phyloP scores from a whole-genome alignment of 2,113 vertebrate species.

The Morone saxatilis region DNA sequence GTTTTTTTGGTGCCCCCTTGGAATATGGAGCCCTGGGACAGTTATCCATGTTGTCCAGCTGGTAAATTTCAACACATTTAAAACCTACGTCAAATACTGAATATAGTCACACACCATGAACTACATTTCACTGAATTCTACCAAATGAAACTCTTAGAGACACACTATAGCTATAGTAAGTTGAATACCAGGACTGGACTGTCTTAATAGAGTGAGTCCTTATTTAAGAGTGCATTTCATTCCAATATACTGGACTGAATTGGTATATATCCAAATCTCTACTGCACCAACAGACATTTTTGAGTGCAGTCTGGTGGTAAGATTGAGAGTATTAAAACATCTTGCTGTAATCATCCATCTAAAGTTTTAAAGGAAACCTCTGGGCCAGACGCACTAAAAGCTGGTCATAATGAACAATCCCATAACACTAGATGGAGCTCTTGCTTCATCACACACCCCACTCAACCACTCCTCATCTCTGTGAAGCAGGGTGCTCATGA shows the following conservation, averaged over 20 bases:
- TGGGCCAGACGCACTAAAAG: not conserved
- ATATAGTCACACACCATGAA: not conserved
- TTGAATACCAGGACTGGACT: not conserved
- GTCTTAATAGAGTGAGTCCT: not conserved
- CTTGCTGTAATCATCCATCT: not conserved
- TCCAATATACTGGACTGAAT: not conserved
- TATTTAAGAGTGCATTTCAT: not conserved
- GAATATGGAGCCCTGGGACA: not conserved
- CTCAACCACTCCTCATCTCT: not conserved
- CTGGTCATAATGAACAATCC: not conserved
- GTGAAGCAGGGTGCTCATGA: constrained; percentile 35
- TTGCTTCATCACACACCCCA: constrained; percentile 48
- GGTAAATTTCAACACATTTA: not conserved
- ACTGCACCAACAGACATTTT: no score
- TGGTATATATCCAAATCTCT: not conserved
- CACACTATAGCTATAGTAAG: not conserved
- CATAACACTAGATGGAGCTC: constrained; percentile 75
- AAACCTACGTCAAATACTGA: not conserved
- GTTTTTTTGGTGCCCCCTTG: not conserved
- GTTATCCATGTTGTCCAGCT: not conserved
- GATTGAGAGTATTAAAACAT: not conserved
- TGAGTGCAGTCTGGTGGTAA: not conserved
- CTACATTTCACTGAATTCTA: not conserved
- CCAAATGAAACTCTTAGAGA: not conserved
- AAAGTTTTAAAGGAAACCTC: not conserved